phyloP scores from a whole-genome alignment of 2,888 invertebrate genomes.

The Cephus sareptanus region DNA sequence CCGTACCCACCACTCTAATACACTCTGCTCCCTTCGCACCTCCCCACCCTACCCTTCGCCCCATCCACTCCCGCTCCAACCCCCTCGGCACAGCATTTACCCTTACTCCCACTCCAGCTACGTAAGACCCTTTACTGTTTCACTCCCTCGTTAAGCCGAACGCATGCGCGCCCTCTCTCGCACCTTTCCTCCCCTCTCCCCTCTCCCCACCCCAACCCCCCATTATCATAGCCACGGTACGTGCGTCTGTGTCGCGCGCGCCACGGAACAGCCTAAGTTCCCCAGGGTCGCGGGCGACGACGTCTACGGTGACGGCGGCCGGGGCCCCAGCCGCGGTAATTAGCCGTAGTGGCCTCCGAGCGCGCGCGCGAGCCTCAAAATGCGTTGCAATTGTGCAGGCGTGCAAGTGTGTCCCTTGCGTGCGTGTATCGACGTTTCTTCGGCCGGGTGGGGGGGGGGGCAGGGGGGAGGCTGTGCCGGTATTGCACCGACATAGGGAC shows the following conservation, averaged over 20 bases:
- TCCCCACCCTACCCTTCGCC: neutral
- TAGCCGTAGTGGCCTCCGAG: slow-evolving; percentile 52
- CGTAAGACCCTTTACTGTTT: neutral
- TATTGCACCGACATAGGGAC: slow-evolving; percentile 23
- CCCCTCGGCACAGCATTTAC: neutral
- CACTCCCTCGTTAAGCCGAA: neutral
- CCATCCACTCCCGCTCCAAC: neutral
- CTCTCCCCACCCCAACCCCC: slow-evolving; percentile 13
- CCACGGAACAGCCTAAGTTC: slow-evolving; percentile 20
- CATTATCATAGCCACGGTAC: slow-evolving; percentile 21
- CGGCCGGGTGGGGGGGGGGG: neutral
- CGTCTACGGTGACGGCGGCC: neutral
- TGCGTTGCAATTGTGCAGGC: slow-evolving; percentile 49
- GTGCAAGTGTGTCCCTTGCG: slow-evolving; percentile 40
- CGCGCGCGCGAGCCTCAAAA: slow-evolving; percentile 58
- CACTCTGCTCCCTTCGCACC: neutral
- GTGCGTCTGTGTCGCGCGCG: slow-evolving; percentile 1
- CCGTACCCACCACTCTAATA: neutral
- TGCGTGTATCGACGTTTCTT: slow-evolving; percentile 55
- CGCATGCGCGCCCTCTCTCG: slow-evolving; percentile 18
- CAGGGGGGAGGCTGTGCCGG: slow-evolving; percentile 10
- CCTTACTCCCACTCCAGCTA: neutral
- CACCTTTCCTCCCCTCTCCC: slow-evolving; percentile 21
- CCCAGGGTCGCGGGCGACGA: slow-evolving; percentile 25
- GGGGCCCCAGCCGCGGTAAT: slow-evolving; percentile 41